Base-by-base conservation (phyloP, 2,113 vertebrate species). In the Corythoichthys haematopterus region DNA sequence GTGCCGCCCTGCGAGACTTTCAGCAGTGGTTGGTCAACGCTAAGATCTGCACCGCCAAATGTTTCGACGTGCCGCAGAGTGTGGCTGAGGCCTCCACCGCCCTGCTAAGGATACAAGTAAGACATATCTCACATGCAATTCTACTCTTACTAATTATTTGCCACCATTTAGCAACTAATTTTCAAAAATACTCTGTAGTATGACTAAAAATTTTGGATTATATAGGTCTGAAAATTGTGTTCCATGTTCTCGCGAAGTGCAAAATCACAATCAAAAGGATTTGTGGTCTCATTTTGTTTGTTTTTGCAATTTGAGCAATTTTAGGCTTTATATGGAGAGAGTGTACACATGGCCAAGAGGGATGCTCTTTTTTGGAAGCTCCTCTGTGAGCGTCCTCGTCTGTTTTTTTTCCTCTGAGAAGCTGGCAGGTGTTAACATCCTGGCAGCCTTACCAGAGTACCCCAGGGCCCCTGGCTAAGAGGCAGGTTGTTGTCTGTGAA, bases 1-100 rank as follows among this genome's bases (percentile, higher is more conserved):
- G 90, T 37, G 91, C 84, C 0, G 92, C 93, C 38, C 92, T 93
- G 77, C 92, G 95, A 69, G 95, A 98, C 65, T 98, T 98, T 84
- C 96, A 98, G 77, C 97, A 98, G 81, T 99, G 97, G 97, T 80
- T 99, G 84, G 92, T 98, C 76, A 97, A 92, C 55, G 94, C 95
- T 65, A 97, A 94, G 88, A 93, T 98, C 86, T 92, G 92, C 69
- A 98, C 95, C 0, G 93, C 96, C 84, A 98, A 98, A 78, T 98
- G 95, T 84, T 98, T 98, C 74, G 96, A 99, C 9, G 86, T 94
- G 58, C 95, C 96, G 70, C 93, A 97, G 69, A 96, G 90, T 81
- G 89, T 96, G 50, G 84, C 67, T 6, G 96, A 99, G 88, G 93
- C 91, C 75, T 91, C 93, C 14, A 70, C 82, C 2, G 93, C 90